Evolutionary conservation across 2,797 vertebrate species (phyloP).

Genomic region (Myotis daubentonii): DNA sequence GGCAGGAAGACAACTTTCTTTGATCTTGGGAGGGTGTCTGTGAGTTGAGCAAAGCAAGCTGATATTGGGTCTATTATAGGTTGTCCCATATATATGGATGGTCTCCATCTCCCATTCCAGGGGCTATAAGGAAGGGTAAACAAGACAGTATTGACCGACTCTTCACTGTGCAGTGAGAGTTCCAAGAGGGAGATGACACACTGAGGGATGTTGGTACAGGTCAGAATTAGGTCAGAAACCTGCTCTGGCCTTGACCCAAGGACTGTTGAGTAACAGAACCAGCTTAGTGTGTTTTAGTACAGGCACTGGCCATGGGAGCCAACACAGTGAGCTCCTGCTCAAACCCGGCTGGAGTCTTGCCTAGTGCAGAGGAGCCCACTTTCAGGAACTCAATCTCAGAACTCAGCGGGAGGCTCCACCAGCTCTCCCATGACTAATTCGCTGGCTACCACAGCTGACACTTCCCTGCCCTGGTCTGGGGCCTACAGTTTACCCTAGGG

Average conservation of each 20-base stretch:
- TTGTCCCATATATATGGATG: neutral
- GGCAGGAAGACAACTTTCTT: conserved; percentile 58
- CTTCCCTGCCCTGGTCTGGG: neutral
- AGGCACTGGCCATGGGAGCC: neutral
- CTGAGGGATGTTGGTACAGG: neutral
- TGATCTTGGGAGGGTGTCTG: neutral
- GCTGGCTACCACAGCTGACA: neutral
- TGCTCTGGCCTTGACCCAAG: neutral
- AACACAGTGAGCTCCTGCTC: neutral
- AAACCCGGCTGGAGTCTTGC: neutral
- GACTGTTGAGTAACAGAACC: neutral
- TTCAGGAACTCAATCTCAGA: conserved; percentile 27
- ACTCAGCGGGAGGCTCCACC: neutral
- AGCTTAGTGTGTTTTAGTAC: neutral
- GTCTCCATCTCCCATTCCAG: neutral
- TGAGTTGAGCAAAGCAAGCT: conserved; percentile 12
- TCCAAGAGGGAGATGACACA: neutral
- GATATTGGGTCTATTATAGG: neutral
- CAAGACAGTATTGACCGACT: neutral
- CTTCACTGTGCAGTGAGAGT: neutral
- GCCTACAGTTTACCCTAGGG: neutral
- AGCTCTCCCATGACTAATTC: conserved; percentile 31
- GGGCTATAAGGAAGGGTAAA: neutral
- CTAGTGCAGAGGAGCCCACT: neutral
- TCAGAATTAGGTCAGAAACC: neutral